phyloP scores from a whole-genome alignment of 1,140 invertebrate species.

The Armadillidium nasatum region DNA sequence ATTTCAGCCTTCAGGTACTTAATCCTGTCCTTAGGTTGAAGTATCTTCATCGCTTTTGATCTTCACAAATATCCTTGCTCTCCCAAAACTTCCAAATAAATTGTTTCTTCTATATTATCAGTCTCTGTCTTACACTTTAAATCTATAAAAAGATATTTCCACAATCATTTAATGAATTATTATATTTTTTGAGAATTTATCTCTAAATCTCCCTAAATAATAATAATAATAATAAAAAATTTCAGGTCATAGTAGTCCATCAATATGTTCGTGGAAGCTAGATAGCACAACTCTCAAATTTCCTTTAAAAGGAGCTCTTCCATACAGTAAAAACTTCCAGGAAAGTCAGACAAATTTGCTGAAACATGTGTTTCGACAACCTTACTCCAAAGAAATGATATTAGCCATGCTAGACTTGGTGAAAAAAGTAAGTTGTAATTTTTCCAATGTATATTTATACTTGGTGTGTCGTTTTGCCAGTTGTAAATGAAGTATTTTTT shows the following conservation, averaged over 20 bases:
- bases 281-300: slow-evolving; percentile 82
- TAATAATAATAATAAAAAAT: neutral
- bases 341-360: slow-evolving; percentile 83
- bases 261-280: slow-evolving; percentile 86
- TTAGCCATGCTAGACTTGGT: slow-evolving; percentile 89
- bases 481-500: too few relatives aligned
- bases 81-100: too few relatives aligned
- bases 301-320: slow-evolving; percentile 81
- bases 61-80: neutral
- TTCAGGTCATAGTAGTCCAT: slow-evolving; percentile 66
- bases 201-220: too few relatives aligned
- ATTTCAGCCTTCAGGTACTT: too few relatives aligned
- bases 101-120: too few relatives aligned
- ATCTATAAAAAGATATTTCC: too few relatives aligned
- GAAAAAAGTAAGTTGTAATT: slow-evolving; percentile 61
- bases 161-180: too few relatives aligned
- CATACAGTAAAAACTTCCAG: slow-evolving; percentile 82
- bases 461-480: too few relatives aligned
- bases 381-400: slow-evolving; percentile 93
- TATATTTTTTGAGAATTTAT: too few relatives aligned
- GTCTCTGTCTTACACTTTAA: too few relatives aligned
- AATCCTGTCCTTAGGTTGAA: neutral
- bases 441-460: too few relatives aligned
- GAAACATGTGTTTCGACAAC: slow-evolving; percentile 86
- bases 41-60: neutral